Evolutionary conservation across 2,888 invertebrate genomes (phyloP).

Genomic region (Mythimna pallens): DNA sequence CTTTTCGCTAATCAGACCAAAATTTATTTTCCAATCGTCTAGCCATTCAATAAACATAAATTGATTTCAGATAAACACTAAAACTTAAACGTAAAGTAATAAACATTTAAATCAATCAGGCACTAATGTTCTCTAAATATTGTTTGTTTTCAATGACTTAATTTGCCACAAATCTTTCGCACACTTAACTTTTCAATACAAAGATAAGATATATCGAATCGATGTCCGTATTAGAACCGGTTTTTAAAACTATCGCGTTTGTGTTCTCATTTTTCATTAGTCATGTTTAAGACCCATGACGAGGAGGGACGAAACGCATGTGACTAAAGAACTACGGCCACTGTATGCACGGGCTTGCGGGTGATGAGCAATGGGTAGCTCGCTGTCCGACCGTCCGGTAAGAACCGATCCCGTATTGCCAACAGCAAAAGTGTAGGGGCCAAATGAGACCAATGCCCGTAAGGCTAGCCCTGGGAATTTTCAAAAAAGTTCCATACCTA

Average conservation of each 20-base stretch:
- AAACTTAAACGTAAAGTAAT: constrained; percentile 33
- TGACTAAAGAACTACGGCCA: neutral
- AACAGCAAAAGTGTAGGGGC: too few relatives aligned
- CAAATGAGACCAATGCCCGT: too few relatives aligned
- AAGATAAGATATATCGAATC: constrained; percentile 48
- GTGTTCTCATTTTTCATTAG: neutral
- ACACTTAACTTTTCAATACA: constrained; percentile 56
- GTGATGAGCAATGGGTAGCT: too few relatives aligned
- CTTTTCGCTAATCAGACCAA: constrained; percentile 7
- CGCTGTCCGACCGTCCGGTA: too few relatives aligned
- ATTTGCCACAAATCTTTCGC: constrained; percentile 57
- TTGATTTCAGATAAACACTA: constrained; percentile 44
- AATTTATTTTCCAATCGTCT: constrained; percentile 27
- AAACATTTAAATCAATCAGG: constrained; percentile 51
- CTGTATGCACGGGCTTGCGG: too few relatives aligned
- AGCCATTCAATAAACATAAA: constrained; percentile 39
- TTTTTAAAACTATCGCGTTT: neutral
- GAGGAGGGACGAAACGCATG: neutral
- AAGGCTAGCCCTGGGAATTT: too few relatives aligned
- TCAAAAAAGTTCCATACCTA: too few relatives aligned
- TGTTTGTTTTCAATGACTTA: constrained; percentile 44
- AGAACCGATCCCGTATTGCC: too few relatives aligned
- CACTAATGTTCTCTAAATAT: constrained; percentile 52
- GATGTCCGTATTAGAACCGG: constrained; percentile 60
- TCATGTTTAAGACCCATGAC: neutral